Evolutionary conservation across 1,140 invertebrate species (phyloP).

Genomic region (Drosophila melanica): DNA sequence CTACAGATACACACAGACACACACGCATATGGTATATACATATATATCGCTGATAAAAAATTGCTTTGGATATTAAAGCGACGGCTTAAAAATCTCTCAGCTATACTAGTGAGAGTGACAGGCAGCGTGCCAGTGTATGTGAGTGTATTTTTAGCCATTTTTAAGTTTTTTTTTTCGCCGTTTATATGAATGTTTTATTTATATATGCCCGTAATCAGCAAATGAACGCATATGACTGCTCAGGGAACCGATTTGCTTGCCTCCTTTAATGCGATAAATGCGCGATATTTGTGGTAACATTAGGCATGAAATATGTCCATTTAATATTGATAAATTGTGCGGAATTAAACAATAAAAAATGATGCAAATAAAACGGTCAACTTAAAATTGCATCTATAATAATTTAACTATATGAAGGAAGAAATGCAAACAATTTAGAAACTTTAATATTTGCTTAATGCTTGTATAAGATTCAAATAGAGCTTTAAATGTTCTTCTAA

Average conservation of each 20-base stretch:
- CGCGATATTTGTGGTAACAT: constrained; percentile 15
- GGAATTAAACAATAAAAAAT: neutral
- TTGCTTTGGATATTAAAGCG: constrained; percentile 47
- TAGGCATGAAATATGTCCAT: neutral
- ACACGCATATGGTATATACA: constrained; percentile 5
- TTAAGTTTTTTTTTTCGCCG: constrained; percentile 16
- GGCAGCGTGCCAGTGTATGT: neutral
- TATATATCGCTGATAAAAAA: constrained; percentile 46
- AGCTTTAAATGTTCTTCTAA: too few relatives aligned
- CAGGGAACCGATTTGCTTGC: constrained; percentile 30
- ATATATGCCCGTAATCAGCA: constrained; percentile 53
- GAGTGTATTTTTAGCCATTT: constrained; percentile 50
- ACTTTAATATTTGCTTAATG: too few relatives aligned
- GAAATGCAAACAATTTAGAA: too few relatives aligned
- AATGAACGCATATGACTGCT: constrained; percentile 59
- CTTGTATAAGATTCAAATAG: too few relatives aligned
- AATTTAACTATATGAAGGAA: too few relatives aligned
- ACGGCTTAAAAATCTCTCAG: constrained; percentile 30
- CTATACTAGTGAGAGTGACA: constrained; percentile 37
- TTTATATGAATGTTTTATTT: constrained; percentile 65
- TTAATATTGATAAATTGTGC: neutral
- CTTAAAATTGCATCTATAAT: too few relatives aligned
- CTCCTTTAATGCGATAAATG: constrained; percentile 6
- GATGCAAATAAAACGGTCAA: too few relatives aligned
- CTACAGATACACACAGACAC: constrained; percentile 20